These are phyloP conservation scores for Baryphthengus martii DNA, from an alignment of 2,113 vertebrate genomes.

Conservation along the genomic window DNA sequence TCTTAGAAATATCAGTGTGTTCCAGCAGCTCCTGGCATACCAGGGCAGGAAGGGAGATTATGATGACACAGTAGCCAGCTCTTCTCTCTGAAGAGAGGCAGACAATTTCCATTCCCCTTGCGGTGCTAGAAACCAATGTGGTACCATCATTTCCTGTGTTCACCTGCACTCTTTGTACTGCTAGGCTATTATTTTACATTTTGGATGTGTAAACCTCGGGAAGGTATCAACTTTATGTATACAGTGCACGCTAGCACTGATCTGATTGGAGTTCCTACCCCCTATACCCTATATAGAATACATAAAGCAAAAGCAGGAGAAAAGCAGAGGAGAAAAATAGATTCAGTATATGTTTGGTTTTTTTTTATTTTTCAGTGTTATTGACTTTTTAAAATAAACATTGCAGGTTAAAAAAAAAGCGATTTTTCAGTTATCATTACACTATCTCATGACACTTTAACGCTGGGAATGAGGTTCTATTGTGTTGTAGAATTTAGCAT, in stretches of 20 bases:
- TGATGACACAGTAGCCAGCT: not conserved
- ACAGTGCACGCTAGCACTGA: not conserved
- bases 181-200: not conserved
- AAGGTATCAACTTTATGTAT: not conserved
- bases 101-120: not conserved
- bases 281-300: not conserved
- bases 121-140: not conserved
- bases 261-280: not conserved
- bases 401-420: not conserved
- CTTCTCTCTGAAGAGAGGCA: not conserved
- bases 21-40: not conserved
- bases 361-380: not conserved
- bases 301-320: not conserved
- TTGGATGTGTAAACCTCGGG: not conserved
- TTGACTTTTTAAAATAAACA: not conserved
- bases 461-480: not conserved
- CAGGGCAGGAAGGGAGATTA: not conserved
- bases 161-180: not conserved
- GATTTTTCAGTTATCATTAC: not conserved
- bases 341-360: not conserved
- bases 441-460: not conserved
- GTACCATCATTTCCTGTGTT: not conserved
- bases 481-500: not conserved
- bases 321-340: not conserved
- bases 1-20: not conserved